Evolutionary conservation across 2,888 invertebrate species (phyloP).

Genomic region (Epicampocera succincta): DNA sequence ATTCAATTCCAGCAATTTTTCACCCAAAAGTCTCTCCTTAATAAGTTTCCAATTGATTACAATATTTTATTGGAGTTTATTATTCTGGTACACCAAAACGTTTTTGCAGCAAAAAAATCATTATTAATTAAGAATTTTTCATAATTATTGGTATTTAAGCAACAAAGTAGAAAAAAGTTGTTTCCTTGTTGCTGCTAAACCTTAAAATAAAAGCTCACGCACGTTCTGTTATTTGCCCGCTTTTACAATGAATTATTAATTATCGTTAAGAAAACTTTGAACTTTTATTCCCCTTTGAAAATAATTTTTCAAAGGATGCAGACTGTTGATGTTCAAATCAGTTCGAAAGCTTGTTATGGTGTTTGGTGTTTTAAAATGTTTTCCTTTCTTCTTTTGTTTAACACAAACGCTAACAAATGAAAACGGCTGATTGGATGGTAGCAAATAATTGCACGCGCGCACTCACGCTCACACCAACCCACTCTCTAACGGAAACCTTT

Average conservation of each 20-base stretch:
- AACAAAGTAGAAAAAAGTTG: neutral
- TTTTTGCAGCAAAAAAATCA: neutral
- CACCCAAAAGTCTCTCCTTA: too few relatives aligned
- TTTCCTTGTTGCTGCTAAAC: neutral
- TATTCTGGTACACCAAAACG: neutral
- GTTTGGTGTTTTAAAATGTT: neutral
- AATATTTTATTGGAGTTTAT: neutral
- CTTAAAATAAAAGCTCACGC: neutral
- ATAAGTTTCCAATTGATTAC: too few relatives aligned
- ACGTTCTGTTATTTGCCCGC: neutral
- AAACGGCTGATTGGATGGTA: slow-evolving; percentile 10
- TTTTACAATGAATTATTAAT: slow-evolving; percentile 48
- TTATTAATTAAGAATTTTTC: slow-evolving; percentile 25
- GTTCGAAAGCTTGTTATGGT: slow-evolving; percentile 19
- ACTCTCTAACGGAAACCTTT: neutral
- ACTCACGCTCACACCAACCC: neutral
- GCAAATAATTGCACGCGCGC: slow-evolving; percentile 6
- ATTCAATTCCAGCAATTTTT: neutral
- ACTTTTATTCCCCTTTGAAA: slow-evolving; percentile 2
- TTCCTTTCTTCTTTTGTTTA: slow-evolving; percentile 20
- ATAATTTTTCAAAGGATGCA: slow-evolving; percentile 11
- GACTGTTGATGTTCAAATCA: slow-evolving; percentile 3
- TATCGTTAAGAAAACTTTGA: slow-evolving; percentile 43
- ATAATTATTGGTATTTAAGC: slow-evolving; percentile 21
- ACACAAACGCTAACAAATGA: slow-evolving; percentile 36